Evolutionary conservation across 2,113 vertebrate genomes (phyloP).

Genomic region (Upupa epops): DNA sequence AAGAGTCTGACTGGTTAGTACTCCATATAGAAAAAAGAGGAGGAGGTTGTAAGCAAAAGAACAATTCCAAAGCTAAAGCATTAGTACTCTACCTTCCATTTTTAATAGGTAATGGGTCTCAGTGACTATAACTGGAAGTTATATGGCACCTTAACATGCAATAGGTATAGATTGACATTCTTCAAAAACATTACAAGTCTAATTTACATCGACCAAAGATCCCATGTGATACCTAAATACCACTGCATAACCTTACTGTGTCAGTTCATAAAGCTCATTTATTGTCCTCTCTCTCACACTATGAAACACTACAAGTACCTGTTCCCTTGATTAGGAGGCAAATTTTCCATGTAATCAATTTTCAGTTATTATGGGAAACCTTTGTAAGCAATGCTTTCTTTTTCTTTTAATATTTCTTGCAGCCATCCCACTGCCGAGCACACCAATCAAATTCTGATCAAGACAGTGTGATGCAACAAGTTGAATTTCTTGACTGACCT

Average conservation of each 20-base stretch:
- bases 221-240: conserved; percentile 23
- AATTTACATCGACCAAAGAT: conserved; percentile 45
- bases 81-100: not conserved
- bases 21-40: not conserved
- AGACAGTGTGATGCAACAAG: conserved; percentile 8
- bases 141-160: conserved; percentile 5
- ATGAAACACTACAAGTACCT: not conserved
- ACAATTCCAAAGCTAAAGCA: not conserved
- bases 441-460: not conserved
- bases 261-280: conserved; percentile 14
- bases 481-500: conserved; percentile 43
- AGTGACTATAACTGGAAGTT: not conserved
- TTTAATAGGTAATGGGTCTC: not conserved
- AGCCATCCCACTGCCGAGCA: not conserved
- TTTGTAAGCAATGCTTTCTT: not conserved
- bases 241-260: conserved; percentile 1
- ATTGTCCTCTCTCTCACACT: not conserved
- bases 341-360: not conserved
- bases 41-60: not conserved
- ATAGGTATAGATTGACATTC: conserved; percentile 11
- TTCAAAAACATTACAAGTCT: conserved; percentile 30
- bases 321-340: not conserved
- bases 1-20: not conserved
- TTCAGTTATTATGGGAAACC: not conserved
- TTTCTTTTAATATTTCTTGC: not conserved